These are phyloP conservation scores for Montipora sp. DNA, from an alignment of 64 coral and sea anemone genomes.

Conservation along the genomic window DNA sequence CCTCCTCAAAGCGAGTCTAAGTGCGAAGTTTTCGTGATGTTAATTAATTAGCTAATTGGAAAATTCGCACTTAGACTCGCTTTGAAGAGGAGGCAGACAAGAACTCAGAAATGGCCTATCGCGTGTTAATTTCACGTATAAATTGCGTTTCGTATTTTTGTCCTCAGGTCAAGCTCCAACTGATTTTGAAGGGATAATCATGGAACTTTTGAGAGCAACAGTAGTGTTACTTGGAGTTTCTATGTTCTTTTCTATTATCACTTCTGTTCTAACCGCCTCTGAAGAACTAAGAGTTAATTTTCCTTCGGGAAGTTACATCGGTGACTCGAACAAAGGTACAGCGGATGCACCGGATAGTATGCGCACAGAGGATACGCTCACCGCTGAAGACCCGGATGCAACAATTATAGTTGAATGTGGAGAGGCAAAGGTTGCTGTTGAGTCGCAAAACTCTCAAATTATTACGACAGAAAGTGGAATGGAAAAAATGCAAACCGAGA, in stretches of 20 bases:
- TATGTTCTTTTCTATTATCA: slow-evolving; percentile 91
- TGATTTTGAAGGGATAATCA: slow-evolving; percentile 2
- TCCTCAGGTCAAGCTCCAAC: slow-evolving; percentile 73
- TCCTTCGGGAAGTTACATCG: slow-evolving; percentile 48
- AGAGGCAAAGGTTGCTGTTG: background rate
- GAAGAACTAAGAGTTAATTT: slow-evolving; percentile 88
- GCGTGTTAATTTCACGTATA: background rate
- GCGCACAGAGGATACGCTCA: background rate
- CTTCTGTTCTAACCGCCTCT: slow-evolving; percentile 85
- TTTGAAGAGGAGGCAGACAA: no score
- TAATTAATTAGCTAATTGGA: no score
- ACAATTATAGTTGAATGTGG: background rate
- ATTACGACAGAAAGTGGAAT: background rate
- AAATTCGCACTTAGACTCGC: no score
- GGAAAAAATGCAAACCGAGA: background rate
- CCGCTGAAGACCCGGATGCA: slow-evolving; percentile 46
- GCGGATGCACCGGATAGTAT: slow-evolving; percentile 18
- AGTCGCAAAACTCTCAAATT: background rate
- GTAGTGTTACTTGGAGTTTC: slow-evolving; percentile 85
- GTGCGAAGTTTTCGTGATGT: no score
- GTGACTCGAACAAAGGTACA: background rate
- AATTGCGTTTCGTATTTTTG: background rate
- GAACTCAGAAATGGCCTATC: no score
- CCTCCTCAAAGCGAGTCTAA: no score
- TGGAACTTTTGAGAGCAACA: slow-evolving; percentile 75